phyloP scores from a whole-genome alignment of 1,140 invertebrate species.

The Drosophila miranda region DNA sequence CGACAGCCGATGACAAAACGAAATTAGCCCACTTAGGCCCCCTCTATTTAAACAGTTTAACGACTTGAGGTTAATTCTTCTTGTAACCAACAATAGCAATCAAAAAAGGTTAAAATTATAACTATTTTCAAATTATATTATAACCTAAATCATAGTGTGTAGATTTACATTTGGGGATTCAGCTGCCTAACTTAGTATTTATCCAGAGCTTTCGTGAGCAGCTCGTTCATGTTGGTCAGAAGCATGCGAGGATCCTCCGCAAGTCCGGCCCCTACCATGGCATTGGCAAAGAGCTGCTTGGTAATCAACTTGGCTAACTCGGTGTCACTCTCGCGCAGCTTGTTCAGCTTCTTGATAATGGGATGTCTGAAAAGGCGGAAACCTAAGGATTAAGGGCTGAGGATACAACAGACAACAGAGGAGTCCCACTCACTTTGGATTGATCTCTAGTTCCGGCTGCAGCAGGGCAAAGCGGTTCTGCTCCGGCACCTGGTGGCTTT shows the following conservation, averaged over 20 bases:
- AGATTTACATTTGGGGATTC: constrained; percentile 6
- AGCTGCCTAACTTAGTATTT: constrained; percentile 85
- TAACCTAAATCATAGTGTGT: constrained; percentile 12
- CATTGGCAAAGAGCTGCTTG: constrained; percentile 96
- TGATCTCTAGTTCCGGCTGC: constrained; percentile 96
- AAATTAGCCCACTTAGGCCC: no score
- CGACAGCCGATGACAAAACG: no score
- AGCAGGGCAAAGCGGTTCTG: constrained; percentile 93
- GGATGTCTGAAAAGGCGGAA: constrained; percentile 87
- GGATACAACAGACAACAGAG: no score
- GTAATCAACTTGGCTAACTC: constrained; percentile 92
- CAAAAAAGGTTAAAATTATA: not conserved
- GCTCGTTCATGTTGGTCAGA: constrained; percentile 92
- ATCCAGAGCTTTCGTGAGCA: constrained; percentile 92
- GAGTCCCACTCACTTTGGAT: constrained; percentile 88
- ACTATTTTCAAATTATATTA: constrained; percentile 24
- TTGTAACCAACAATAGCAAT: no score
- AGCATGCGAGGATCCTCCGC: constrained; percentile 94
- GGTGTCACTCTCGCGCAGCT: constrained; percentile 88
- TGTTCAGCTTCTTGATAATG: constrained; percentile 94
- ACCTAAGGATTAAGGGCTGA: not conserved
- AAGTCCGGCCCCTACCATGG: constrained; percentile 97
- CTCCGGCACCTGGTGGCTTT: constrained; percentile 91
- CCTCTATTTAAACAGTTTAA: no score
- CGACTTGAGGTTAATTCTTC: no score